Conservation (phyloP, 2,888 invertebrate genomes). For the Metellina segmentata region DNA sequence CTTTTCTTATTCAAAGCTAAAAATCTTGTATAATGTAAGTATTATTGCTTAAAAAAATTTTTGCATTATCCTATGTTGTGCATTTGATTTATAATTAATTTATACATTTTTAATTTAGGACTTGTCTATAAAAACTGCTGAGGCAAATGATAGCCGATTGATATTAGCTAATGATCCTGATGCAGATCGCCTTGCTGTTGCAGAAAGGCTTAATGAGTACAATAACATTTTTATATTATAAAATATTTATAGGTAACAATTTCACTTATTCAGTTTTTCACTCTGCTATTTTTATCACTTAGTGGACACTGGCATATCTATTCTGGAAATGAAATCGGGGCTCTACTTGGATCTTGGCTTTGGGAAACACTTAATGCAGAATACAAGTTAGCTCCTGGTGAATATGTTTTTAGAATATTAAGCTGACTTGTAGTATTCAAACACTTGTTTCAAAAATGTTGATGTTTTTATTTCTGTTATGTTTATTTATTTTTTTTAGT, state of each 20-base stretch:
- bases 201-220: constrained; percentile 85
- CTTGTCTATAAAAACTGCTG: constrained; percentile 89
- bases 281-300: background rate
- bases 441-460: no score
- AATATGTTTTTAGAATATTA: background rate
- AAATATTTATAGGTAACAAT: background rate
- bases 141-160: constrained; percentile 85
- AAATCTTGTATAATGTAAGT: no score
- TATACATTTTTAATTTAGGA: constrained; percentile 81
- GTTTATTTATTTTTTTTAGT: no score
- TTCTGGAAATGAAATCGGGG: constrained; percentile 96
- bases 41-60: no score
- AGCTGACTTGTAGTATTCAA: no score
- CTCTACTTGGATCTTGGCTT: constrained; percentile 96
- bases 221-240: background rate
- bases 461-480: no score
- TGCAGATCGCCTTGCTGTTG: constrained; percentile 96
- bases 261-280: background rate
- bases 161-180: constrained; percentile 99
- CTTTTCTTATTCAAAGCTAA: no score
- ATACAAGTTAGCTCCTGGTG: constrained; percentile 80
- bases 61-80: no score
- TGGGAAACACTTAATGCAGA: constrained; percentile 84
- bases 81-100: background rate
- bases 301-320: constrained; percentile 90